These are phyloP conservation scores for Brachionus manjavacas DNA, from an alignment of 1,140 invertebrate species.

Conservation along the genomic window DNA sequence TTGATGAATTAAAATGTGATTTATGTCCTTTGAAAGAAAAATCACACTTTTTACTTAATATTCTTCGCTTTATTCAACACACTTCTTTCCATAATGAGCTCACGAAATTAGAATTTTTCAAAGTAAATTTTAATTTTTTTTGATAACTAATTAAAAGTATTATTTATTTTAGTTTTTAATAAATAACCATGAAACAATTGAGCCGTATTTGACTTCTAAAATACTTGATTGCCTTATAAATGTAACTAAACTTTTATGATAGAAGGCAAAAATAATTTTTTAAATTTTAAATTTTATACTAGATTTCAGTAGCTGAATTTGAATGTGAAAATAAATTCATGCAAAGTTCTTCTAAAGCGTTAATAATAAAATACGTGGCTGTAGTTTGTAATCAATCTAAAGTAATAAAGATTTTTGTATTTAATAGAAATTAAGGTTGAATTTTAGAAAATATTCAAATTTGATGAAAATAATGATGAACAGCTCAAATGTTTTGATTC, in stretches of 20 bases:
- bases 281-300: background rate
- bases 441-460: background rate
- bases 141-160: too few relatives aligned
- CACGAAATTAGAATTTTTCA: background rate
- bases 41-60: slow-evolving; percentile 17
- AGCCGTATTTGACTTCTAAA: background rate
- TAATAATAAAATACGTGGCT: slow-evolving; percentile 34
- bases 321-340: slow-evolving; percentile 6
- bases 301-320: slow-evolving; percentile 19
- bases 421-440: background rate
- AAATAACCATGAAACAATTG: slow-evolving; percentile 17
- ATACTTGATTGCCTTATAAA: slow-evolving; percentile 6
- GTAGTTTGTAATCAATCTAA: slow-evolving; percentile 7
- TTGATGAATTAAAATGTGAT: background rate
- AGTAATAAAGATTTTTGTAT: background rate
- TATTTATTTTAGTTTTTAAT: slow-evolving; percentile 39
- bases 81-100: background rate
- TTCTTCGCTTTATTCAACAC: slow-evolving; percentile 25
- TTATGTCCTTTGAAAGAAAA: slow-evolving; percentile 22
- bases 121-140: slow-evolving; percentile 9
- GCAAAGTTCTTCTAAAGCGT: background rate
- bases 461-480: background rate
- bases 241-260: background rate
- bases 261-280: background rate
- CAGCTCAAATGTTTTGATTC: background rate